phyloP scores from a whole-genome alignment of 2,888 invertebrate genomes.

The Sminthurinus aureus region DNA sequence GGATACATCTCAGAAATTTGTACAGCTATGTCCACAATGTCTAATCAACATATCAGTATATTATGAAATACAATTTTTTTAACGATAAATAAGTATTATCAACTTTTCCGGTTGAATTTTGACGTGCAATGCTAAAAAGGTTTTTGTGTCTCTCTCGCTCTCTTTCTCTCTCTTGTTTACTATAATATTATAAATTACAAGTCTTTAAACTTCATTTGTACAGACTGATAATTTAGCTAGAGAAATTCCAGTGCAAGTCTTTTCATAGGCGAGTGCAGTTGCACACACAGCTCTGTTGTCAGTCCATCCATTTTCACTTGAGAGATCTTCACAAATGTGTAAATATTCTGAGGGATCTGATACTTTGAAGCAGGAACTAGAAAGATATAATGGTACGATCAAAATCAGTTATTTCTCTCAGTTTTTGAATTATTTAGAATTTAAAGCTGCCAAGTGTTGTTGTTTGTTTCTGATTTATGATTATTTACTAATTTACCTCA shows the following conservation, averaged over 20 bases:
- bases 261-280: conserved; percentile 38
- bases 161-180: too few species aligned
- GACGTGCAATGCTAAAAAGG: too few species aligned
- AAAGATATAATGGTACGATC: conserved; percentile 41
- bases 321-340: conserved; percentile 72
- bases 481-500: conserved; percentile 37
- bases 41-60: too few species aligned
- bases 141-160: too few species aligned
- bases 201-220: too few species aligned
- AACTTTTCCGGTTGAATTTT: too few species aligned
- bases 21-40: too few species aligned
- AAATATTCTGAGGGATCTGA: conserved; percentile 68
- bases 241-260: conserved; percentile 11
- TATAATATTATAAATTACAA: too few species aligned
- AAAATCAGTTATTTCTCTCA: background rate
- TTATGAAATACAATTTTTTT: too few species aligned
- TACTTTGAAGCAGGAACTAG: conserved; percentile 66
- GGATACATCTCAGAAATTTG: too few species aligned
- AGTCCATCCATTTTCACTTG: conserved; percentile 51
- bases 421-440: background rate
- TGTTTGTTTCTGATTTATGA: background rate
- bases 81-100: too few species aligned
- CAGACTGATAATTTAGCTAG: too few species aligned
- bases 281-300: conserved; percentile 52
- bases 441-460: background rate